Evolutionary conservation across 2,797 vertebrate species (phyloP), one percentile per base, ranked within the genome.

Genomic region (Liasis olivaceus): DNA sequence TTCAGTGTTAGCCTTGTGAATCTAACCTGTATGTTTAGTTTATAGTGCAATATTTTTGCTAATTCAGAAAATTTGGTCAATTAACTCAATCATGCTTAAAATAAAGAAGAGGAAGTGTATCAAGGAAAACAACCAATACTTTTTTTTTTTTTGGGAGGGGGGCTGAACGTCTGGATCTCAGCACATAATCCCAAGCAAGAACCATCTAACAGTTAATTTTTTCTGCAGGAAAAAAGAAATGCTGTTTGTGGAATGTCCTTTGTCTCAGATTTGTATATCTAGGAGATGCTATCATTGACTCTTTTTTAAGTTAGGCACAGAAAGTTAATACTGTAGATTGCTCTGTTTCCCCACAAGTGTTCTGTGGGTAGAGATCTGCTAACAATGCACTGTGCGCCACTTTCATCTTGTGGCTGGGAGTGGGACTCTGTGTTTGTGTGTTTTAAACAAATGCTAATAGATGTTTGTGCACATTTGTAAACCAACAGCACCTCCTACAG

Each of bases 401-500:
- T 81, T 47, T 81, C 72, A 81, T 81, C 20, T 47, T 81, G 36
- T 81, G 72, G 72, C 8, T 47, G 42, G 72, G 36, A 42, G 20
- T 1, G 0, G 3, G 69, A 22, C 2, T 2, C 17, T 22, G 31
- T 17, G 47, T 20, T 85, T 31, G 4, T 14, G 69, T 7, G 1
- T 17, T 26, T 85, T 20, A 11, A 31, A 66, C 42, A 54, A 51
- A 42, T 28, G 3, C 13, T 17, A 51, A 26, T 2, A 5, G 85
- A 15, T 1, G 20, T 66, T 63, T 15, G 85, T 90, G 93, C 89
- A 24, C 94, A 97, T 98, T 96, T 64, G 92, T 91, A 97, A 97
- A 95, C 81, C 97, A 95, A 97, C 97, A 98, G 97, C 97, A 97
- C 98, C 98, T 97, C 97, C 98, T 98, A 92, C 97, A 97, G 97